These are phyloP conservation scores for Zoanthus gigantus DNA, from an alignment of 92 coral and sea anemone genomes.

Conservation along the genomic window DNA sequence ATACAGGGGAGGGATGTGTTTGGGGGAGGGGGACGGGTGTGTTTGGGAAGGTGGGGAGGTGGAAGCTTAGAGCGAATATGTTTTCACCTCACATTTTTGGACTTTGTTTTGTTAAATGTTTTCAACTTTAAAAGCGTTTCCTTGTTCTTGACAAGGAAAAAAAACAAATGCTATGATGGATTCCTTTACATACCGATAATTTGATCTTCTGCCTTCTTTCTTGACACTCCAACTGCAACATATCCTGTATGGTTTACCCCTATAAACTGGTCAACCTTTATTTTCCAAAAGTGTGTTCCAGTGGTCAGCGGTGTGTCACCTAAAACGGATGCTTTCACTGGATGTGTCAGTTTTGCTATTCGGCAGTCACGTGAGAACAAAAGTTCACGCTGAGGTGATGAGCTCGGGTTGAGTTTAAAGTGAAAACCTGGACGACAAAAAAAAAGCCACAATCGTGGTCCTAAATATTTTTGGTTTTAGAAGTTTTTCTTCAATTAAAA, in stretches of 20 bases:
- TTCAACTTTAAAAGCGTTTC: too few species aligned
- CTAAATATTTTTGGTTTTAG: too few species aligned
- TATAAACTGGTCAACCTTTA: constrained; percentile 79
- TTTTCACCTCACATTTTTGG: too few species aligned
- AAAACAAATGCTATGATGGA: too few species aligned
- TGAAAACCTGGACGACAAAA: constrained; percentile 63
- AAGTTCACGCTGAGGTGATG: constrained; percentile 77
- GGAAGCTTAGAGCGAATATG: too few species aligned
- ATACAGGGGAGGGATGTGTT: too few species aligned
- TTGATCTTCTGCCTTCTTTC: constrained; percentile 48
- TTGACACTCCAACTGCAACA: constrained; percentile 77
- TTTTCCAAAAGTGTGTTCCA: constrained; percentile 90
- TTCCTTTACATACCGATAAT: constrained; percentile 54
- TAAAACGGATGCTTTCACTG: constrained; percentile 64
- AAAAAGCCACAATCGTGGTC: neutral
- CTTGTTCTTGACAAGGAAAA: neutral
- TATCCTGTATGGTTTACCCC: constrained; percentile 77
- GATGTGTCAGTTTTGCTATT: constrained; percentile 74
- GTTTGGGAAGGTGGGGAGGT: too few species aligned
- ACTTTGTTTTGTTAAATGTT: too few species aligned
- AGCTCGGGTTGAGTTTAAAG: constrained; percentile 81
- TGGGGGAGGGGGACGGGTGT: too few species aligned
- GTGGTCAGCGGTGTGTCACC: constrained; percentile 73
- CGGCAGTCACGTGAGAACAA: constrained; percentile 89
- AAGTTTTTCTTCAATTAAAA: too few species aligned